These are phyloP conservation scores for Prunella himalayana DNA, from an alignment of 2,113 vertebrate genomes.

Conservation along the genomic window DNA sequence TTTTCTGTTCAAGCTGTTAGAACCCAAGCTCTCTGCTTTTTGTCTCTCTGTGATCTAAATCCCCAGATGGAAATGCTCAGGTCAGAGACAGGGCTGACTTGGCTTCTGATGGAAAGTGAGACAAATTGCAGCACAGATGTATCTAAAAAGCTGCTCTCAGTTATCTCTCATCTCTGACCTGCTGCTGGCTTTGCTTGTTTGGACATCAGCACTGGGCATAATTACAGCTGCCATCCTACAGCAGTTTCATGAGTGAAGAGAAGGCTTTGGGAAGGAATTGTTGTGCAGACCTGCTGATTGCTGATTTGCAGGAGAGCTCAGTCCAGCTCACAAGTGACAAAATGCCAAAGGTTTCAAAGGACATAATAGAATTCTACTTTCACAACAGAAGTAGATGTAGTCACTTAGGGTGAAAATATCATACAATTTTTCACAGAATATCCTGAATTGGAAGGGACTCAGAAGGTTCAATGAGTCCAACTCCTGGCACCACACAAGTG, in stretches of 20 bases:
- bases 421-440: accelerated
- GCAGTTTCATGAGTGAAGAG: not conserved
- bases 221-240: not conserved
- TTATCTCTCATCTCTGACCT: not conserved
- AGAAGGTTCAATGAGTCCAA: accelerated
- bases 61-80: not conserved
- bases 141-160: not conserved
- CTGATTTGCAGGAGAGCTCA: not conserved
- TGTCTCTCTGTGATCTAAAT: not conserved
- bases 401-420: not conserved
- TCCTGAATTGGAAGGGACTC: not conserved
- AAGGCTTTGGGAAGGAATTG: not conserved
- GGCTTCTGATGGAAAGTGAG: not conserved
- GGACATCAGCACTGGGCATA: not conserved
- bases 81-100: not conserved
- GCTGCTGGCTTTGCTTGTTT: not conserved
- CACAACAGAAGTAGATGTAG: not conserved
- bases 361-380: not conserved
- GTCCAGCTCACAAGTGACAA: not conserved
- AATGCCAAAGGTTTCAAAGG: not conserved
- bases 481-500: not conserved
- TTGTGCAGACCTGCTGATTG: not conserved
- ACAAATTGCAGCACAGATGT: not conserved
- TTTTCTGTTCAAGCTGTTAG: not conserved
- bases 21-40: not conserved